These are phyloP conservation scores for Malacosoma neustria DNA, from an alignment of 2,888 invertebrate genomes.

Conservation along the genomic window DNA sequence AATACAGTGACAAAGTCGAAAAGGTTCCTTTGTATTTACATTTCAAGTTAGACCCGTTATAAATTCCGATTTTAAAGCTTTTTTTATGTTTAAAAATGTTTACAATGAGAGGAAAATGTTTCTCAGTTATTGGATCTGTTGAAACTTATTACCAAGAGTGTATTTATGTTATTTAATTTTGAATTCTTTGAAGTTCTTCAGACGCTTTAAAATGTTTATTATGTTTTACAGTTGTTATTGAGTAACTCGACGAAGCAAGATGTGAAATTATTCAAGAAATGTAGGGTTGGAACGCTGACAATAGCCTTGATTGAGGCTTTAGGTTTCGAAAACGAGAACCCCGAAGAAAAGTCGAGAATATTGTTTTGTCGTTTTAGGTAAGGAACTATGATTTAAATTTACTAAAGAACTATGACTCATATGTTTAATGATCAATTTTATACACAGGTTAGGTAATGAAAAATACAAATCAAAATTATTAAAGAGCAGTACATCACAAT, in stretches of 20 bases:
- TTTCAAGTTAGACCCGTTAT: slow-evolving; percentile 16
- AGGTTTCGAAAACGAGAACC: slow-evolving; percentile 84
- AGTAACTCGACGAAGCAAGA: slow-evolving; percentile 47
- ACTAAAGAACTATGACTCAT: slow-evolving; percentile 69
- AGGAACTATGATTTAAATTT: slow-evolving; percentile 90
- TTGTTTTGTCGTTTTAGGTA: slow-evolving; percentile 94
- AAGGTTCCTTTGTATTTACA: slow-evolving; percentile 34
- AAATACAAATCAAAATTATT: slow-evolving; percentile 94
- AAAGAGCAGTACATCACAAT: slow-evolving; percentile 69
- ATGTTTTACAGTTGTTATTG: slow-evolving; percentile 42
- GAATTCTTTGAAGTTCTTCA: slow-evolving; percentile 3
- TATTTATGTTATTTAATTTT: slow-evolving; percentile 1
- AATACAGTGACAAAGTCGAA: slow-evolving; percentile 39
- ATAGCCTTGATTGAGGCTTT: slow-evolving; percentile 94
- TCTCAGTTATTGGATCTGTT: neutral
- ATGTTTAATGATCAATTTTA: slow-evolving; percentile 79
- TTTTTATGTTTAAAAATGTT: slow-evolving; percentile 23
- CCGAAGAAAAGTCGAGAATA: slow-evolving; percentile 86
- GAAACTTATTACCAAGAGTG: neutral
- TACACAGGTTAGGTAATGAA: slow-evolving; percentile 88
- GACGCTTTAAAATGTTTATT: too few species aligned
- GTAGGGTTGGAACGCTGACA: slow-evolving; percentile 84
- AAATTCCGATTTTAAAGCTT: slow-evolving; percentile 14
- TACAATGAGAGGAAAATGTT: slow-evolving; percentile 9
- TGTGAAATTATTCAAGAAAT: slow-evolving; percentile 30